Percentiles rank a stretch among this genome's conserved stretches.
These are phyloP conservation scores for Eremophila alpestris DNA, from an alignment of 2,797 vertebrate species.

Conservation along the genomic window DNA sequence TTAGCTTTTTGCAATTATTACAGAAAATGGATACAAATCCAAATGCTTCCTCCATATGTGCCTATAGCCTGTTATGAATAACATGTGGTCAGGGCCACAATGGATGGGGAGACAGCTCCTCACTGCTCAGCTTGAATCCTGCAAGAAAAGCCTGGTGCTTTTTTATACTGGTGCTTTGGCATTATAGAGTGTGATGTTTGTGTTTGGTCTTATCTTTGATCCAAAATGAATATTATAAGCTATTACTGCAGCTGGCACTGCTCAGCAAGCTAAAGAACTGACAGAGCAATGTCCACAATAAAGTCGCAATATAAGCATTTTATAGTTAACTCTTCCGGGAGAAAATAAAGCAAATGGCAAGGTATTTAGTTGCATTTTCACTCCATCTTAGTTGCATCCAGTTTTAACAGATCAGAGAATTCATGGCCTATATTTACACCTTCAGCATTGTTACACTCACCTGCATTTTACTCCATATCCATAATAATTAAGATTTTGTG, in stretches of 20 bases:
- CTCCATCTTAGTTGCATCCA: not conserved
- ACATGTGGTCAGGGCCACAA: rapidly evolving
- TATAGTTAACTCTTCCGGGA: not conserved
- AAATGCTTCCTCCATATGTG: rapidly evolving
- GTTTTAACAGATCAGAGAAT: not conserved
- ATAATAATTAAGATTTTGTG: not conserved
- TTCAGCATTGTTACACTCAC: not conserved
- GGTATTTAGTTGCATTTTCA: not conserved
- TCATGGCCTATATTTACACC: not conserved
- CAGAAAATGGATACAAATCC: not conserved
- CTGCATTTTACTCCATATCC: not conserved
- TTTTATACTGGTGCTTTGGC: not conserved
- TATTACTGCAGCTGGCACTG: not conserved
- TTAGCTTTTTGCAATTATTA: not conserved
- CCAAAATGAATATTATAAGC: not conserved
- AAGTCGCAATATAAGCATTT: not conserved
- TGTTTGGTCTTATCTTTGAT: not conserved
- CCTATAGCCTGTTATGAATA: not conserved
- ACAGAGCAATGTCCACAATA: not conserved
- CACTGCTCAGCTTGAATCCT: not conserved
- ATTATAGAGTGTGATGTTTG: not conserved
- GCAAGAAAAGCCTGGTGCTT: not conserved
- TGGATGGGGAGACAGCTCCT: not conserved
- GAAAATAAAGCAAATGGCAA: not conserved
- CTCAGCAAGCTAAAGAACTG: not conserved